Evolutionary conservation across 2,888 invertebrate species (phyloP).

Genomic region (Caradrina kadenii): DNA sequence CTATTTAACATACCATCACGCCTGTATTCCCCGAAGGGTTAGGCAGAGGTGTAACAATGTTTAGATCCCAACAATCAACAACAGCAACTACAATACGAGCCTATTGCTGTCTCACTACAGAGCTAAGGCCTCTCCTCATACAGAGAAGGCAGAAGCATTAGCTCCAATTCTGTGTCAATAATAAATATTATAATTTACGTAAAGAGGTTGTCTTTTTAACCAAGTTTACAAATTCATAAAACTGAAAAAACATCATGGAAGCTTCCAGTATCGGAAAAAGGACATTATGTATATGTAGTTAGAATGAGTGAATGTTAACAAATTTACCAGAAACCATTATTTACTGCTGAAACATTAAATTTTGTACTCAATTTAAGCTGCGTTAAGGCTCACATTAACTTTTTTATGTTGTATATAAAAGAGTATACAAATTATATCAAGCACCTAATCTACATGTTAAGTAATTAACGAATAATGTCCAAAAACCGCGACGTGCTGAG

Average conservation of each 20-base stretch:
- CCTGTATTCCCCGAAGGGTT: too few species aligned
- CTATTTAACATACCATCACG: too few species aligned
- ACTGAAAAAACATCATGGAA: not conserved
- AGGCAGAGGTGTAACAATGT: too few species aligned
- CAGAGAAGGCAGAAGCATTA: too few species aligned
- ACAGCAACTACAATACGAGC: too few species aligned
- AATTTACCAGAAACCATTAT: conserved; percentile 32
- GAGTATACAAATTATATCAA: conserved; percentile 65
- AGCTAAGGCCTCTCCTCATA: too few species aligned
- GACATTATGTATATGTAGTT: conserved; percentile 5
- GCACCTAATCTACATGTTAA: conserved; percentile 68
- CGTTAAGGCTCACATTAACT: conserved; percentile 44
- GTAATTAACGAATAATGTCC: conserved; percentile 74
- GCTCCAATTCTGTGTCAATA: too few species aligned
- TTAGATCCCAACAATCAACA: too few species aligned
- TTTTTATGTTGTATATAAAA: conserved; percentile 61
- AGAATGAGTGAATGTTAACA: conserved; percentile 37
- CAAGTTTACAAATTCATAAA: not conserved
- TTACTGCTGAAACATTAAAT: conserved; percentile 31
- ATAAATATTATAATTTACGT: not conserved
- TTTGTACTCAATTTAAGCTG: conserved; percentile 53
- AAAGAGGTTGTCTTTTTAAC: not conserved
- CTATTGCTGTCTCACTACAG: too few species aligned
- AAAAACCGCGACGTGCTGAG: conserved; percentile 75
- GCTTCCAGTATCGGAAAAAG: conserved; percentile 19